phyloP scores from a whole-genome alignment of 2,888 invertebrate genomes.

The Stomorhina lunata region DNA sequence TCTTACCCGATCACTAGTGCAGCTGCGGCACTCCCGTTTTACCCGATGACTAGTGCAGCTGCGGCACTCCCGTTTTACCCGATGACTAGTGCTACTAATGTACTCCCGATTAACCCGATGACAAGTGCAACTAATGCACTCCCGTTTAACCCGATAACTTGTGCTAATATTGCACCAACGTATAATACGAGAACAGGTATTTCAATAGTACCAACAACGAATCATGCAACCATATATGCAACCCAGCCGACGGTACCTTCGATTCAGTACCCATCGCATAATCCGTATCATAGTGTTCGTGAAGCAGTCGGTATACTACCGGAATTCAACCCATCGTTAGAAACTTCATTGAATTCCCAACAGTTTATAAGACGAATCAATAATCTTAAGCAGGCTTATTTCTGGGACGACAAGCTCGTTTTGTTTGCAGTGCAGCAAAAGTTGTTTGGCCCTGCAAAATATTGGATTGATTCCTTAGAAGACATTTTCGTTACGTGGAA shows the following conservation, averaged over 20 bases:
- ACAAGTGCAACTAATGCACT: not conserved
- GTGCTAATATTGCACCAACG: not conserved
- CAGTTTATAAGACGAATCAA: conserved; percentile 28
- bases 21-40: not conserved
- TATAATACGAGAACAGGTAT: not conserved
- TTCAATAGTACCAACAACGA: too few relatives aligned
- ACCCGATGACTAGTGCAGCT: not conserved
- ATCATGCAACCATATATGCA: not conserved
- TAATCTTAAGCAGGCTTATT: not conserved
- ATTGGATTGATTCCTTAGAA: conserved; percentile 54
- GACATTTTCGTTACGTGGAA: conserved; percentile 50
- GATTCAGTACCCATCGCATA: not conserved
- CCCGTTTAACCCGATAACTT: not conserved
- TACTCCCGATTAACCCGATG: not conserved
- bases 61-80: not conserved
- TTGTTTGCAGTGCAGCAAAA: conserved; percentile 24
- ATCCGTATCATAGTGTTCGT: not conserved
- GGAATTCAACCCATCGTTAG: too few relatives aligned
- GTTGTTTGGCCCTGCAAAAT: too few relatives aligned
- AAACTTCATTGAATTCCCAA: conserved; percentile 28
- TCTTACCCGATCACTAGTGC: not conserved
- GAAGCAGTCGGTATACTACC: not conserved
- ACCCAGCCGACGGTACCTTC: not conserved
- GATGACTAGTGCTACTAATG: not conserved
- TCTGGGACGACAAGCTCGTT: not conserved